Evolutionary conservation across 2,797 vertebrate species (phyloP), one percentile per base, ranked within the genome.

Genomic region (Pipistrellus nathusii): DNA sequence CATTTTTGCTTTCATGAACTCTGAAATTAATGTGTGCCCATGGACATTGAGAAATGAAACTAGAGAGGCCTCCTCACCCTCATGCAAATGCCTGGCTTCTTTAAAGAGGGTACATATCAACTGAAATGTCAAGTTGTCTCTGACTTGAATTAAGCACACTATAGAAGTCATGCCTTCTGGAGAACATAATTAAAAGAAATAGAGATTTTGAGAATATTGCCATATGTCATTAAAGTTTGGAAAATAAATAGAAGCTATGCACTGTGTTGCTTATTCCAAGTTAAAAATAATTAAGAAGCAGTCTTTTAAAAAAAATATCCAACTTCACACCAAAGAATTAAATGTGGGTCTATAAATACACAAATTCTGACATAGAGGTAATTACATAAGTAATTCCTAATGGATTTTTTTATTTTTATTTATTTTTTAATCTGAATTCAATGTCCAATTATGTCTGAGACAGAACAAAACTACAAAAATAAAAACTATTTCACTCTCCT

Each of bases 81-180:
- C 68, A 64, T 32, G 38, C 35, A 85, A 88, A 95, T 76, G 51
- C 25, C 53, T 94, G 48, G 32, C 55, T 97, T 96, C 80, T 9
- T 72, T 21, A 85, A 82, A 51, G 85, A 96, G 21, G 8, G 82
- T 81, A 95, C 90, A 96, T 69, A 96, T 78, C 72, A 86, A 82
- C 73, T 57, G 53, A 96, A 93, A 94, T 91, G 95, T 92, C 91
- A 94, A 96, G 69, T 91, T 95, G 46, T 93, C 90, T 94, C 64
- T 94, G 53, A 93, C 46, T 92, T 92, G 53, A 93, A 86, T 84
- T 91, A 95, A 95, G 55, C 48, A 95, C 93, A 96, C 87, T 88
- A 46, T 6, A 69, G 53, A 93, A 94, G 57, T 66, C 73, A 59
- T 77, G 66, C 3, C 18, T 88, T 62, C 20, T 55, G 27, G 55